Evolutionary conservation across 2,797 vertebrate genomes (phyloP).

Genomic region (Mormyrops boulengeri): DNA sequence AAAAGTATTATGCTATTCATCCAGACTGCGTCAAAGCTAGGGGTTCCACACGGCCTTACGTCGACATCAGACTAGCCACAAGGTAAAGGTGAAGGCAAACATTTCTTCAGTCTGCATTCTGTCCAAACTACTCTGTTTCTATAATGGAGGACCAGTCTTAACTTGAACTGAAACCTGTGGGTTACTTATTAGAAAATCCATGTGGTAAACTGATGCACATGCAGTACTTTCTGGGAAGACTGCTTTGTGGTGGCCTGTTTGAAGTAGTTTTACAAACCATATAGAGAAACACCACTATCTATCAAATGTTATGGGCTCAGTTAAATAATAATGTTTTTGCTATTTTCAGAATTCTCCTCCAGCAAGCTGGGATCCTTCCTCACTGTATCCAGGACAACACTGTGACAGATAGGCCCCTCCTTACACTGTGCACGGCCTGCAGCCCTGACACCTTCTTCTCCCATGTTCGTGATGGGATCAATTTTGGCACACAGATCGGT

Average conservation of each 20-base stretch:
- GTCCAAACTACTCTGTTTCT: background rate
- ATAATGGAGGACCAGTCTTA: background rate
- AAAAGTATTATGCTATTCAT: constrained; percentile 66
- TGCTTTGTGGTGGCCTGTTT: background rate
- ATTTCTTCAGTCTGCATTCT: background rate
- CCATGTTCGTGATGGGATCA: constrained; percentile 74
- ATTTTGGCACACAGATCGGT: constrained; percentile 88
- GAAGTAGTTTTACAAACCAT: background rate
- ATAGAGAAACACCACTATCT: background rate
- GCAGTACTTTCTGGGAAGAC: background rate
- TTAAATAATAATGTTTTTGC: background rate
- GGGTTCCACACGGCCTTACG: constrained; percentile 55
- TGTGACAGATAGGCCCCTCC: constrained; percentile 44
- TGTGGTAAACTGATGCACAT: background rate
- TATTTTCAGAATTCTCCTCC: constrained; percentile 71
- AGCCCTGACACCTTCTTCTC: constrained; percentile 80
- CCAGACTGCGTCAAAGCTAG: constrained; percentile 69
- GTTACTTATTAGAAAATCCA: background rate
- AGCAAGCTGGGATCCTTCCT: constrained; percentile 73
- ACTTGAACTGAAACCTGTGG: background rate
- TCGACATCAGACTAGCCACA: constrained; percentile 81
- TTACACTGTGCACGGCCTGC: constrained; percentile 81
- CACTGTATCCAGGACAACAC: constrained; percentile 75
- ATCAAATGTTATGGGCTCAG: background rate
- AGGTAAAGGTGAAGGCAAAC: constrained; percentile 56